A percentile compares a stretch with the other conserved stretches of the same genome.
Evolutionary conservation across 2,888 invertebrate species (phyloP).

Genomic region (Caenorhabditis afra): DNA sequence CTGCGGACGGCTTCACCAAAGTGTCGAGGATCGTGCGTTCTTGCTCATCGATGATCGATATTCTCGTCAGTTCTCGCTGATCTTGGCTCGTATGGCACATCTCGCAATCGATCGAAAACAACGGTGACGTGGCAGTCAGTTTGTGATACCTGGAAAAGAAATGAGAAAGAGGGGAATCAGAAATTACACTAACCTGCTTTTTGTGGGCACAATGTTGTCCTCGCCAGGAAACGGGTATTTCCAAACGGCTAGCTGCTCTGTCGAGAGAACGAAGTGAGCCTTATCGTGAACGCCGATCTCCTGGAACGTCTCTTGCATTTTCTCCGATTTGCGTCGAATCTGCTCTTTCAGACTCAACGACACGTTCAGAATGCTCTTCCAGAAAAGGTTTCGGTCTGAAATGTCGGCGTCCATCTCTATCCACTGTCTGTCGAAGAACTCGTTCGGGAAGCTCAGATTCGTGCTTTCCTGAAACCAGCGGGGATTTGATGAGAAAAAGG

Average conservation of each 20-base stretch:
- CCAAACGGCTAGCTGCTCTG: constrained; percentile 62
- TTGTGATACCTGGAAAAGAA: constrained; percentile 64
- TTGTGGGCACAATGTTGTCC: constrained; percentile 47
- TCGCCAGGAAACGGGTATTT: constrained; percentile 66
- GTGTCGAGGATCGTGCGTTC: constrained; percentile 81
- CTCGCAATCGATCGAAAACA: constrained; percentile 83
- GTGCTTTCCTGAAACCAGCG: constrained; percentile 64
- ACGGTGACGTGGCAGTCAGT: constrained; percentile 77
- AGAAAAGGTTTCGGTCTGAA: constrained; percentile 66
- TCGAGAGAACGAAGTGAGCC: constrained; percentile 39
- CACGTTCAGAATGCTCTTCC: constrained; percentile 68
- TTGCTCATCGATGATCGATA: constrained; percentile 82
- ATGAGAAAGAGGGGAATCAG: too few species aligned
- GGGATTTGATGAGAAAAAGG: background rate
- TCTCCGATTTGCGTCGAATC: constrained; percentile 39
- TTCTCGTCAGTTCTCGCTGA: constrained; percentile 81
- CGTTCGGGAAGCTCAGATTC: constrained; percentile 59
- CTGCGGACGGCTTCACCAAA: constrained; percentile 81
- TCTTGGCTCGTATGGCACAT: constrained; percentile 81
- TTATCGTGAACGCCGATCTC: constrained; percentile 11
- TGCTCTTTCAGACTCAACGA: constrained; percentile 66
- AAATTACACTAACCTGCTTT: constrained; percentile 22
- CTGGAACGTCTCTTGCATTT: constrained; percentile 25
- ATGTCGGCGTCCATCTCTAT: constrained; percentile 57
- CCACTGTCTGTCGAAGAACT: constrained; percentile 71